Evolutionary conservation across 2,797 vertebrate genomes (phyloP), one percentile per base, ranked within the genome.

Genomic region (Alcedo atthis): DNA sequence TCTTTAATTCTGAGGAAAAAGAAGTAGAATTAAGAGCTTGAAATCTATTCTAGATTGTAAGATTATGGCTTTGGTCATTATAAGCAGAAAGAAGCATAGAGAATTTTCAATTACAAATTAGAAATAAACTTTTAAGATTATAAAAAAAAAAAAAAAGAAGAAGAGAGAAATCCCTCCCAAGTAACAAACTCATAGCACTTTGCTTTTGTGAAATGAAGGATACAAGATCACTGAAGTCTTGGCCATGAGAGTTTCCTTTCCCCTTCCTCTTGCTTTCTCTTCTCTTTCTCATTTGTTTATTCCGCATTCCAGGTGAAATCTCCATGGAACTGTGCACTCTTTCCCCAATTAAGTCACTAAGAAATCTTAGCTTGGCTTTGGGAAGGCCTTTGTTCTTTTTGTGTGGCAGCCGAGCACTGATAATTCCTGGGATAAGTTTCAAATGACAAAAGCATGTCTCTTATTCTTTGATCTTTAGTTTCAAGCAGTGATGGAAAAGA

Each of bases 381-480:
- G 48, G 48, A 15, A 32, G 28, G 37, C 51, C 37, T 77, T 84
- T 43, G 24, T 55, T 93, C 70, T 89, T 25, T 33, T 76, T 92
- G n/a, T 51, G 67, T 69, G 68, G 66, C 57, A 92, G 58, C 80
- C 54, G 55, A 89, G 53, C 33, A 14, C 28, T 76, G 74, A 30
- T 79, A 82, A 64, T 89, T 83, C n/a, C 55, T n/a, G 59, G 80
- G 40, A 67, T 81, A 26, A 74, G n/a, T 84, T 69, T 84, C 80
- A 85, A 84, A 81, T 55, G 73, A 80, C 77, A 87, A 89, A 92
- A 85, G 15, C 24, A n/a, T 67, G 58, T 42, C 57, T 58, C 20
- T 76, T 42, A 15, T n/a, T 55, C 78, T 92, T 89, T 73, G 53
- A 78, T 89, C 24, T 75, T 90, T 54, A 54, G 13, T 63, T 95